Percentiles rank a stretch among this genome's conserved stretches.
These are phyloP conservation scores for Molothrus ater DNA, from an alignment of 2,797 vertebrate species.

Conservation along the genomic window DNA sequence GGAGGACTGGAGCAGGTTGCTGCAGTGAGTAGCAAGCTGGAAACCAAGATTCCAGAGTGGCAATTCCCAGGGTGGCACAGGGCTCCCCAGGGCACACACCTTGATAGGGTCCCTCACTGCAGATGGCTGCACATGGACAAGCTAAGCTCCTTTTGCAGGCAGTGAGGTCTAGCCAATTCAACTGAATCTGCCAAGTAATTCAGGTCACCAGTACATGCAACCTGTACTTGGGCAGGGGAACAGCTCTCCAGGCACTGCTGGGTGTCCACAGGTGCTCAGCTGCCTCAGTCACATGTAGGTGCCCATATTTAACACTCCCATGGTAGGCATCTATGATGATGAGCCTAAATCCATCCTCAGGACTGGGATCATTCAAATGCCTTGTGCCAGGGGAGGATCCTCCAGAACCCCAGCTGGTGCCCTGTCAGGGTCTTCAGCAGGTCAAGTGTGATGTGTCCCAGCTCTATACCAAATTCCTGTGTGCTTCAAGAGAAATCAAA, in stretches of 20 bases:
- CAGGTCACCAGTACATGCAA: background rate
- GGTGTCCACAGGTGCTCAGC: background rate
- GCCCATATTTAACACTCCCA: background rate
- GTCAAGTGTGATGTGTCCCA: background rate
- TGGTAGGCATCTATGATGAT: background rate
- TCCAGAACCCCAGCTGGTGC: background rate
- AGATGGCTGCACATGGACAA: background rate
- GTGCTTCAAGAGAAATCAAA: background rate
- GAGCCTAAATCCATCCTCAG: background rate
- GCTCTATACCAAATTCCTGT: background rate
- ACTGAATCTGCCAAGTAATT: background rate
- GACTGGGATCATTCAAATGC: accelerated
- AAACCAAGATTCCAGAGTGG: background rate
- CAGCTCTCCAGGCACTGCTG: background rate
- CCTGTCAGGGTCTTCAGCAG: accelerated
- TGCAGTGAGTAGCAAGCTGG: background rate
- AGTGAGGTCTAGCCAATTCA: background rate
- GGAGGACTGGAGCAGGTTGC: background rate
- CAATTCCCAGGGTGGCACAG: background rate
- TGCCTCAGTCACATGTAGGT: background rate
- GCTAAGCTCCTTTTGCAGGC: background rate
- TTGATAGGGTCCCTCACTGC: accelerated
- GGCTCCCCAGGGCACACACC: background rate
- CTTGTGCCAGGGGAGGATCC: background rate
- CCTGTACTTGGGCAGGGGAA: background rate